Evolutionary conservation across 2,113 vertebrate species (phyloP).

Genomic region (Tylochromis polylepis): DNA sequence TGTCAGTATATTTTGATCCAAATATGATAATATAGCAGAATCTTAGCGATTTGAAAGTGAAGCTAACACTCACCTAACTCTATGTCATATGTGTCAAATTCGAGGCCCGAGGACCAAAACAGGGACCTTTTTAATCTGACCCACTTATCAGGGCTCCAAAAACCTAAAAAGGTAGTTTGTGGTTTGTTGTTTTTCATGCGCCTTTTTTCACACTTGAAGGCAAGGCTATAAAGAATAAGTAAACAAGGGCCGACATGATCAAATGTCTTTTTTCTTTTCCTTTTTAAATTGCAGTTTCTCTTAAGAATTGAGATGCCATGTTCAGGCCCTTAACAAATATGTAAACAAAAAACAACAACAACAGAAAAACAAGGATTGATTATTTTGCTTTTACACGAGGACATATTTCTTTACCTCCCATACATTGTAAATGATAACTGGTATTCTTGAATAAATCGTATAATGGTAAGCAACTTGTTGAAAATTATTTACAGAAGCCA

Average conservation of each 20-base stretch:
- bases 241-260: neutral
- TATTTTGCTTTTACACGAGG: neutral
- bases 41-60: neutral
- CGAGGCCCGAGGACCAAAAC: accelerated
- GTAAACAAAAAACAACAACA: neutral
- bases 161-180: neutral
- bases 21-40: neutral
- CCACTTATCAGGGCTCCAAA: neutral
- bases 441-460: neutral
- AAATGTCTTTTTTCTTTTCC: neutral
- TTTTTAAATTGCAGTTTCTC: neutral
- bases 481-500: neutral
- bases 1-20: neutral
- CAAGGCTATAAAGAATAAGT: neutral
- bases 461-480: neutral
- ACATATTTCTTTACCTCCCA: neutral
- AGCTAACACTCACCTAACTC: neutral
- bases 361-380: neutral
- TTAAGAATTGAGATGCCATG: neutral
- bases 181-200: neutral
- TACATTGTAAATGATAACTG: neutral
- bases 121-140: neutral
- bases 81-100: neutral
- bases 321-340: neutral
- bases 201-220: neutral